phyloP scores from a whole-genome alignment of 2,113 vertebrate genomes.

The Sceloporus undulatus region DNA sequence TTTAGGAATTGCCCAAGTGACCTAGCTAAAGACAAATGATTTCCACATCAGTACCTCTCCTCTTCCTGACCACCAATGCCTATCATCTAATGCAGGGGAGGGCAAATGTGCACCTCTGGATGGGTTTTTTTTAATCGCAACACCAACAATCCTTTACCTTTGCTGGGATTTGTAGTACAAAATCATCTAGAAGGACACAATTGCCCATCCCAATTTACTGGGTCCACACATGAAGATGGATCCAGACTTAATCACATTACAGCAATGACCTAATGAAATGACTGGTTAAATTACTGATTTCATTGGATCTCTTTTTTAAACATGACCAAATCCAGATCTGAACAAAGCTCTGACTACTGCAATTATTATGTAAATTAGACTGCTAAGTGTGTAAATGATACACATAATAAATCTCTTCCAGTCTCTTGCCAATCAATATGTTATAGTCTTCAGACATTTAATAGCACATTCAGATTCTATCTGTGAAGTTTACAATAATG shows the following conservation, averaged over 20 bases:
- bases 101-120: no score
- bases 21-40: background rate
- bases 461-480: background rate
- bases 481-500: background rate
- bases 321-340: background rate
- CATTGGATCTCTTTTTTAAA: background rate
- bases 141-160: no score
- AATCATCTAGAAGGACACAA: no score
- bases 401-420: background rate
- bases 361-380: background rate
- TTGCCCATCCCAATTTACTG: no score
- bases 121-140: no score
- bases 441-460: background rate
- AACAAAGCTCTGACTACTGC: background rate
- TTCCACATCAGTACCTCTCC: background rate
- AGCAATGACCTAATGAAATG: background rate
- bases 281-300: background rate
- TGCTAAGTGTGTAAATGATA: background rate
- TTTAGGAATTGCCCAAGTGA: background rate
- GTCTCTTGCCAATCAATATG: background rate
- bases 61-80: no score
- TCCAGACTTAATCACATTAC: background rate
- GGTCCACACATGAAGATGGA: background rate
- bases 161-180: no score
- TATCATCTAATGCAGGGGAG: no score